Percentiles rank a stretch among this genome's conserved stretches.
Evolutionary conservation across 2,113 vertebrate genomes (phyloP).

Genomic region (Xiphophorus couchianus): DNA sequence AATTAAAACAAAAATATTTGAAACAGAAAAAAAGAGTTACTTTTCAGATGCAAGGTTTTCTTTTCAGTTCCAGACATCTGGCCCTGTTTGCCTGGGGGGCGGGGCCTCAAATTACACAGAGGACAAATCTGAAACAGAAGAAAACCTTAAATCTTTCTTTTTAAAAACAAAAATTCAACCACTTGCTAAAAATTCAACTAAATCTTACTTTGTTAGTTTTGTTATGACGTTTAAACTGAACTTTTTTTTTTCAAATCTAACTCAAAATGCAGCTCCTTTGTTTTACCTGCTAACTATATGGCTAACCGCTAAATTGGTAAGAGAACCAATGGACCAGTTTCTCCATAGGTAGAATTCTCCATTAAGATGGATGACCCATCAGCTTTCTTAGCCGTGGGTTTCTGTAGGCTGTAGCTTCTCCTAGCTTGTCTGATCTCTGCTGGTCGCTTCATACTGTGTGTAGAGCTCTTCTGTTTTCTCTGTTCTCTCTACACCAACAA

Average conservation of each 20-base stretch:
- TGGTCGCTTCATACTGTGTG: conserved; percentile 25
- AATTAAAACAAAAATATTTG: no score
- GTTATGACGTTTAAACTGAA: neutral
- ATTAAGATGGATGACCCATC: conserved; percentile 35
- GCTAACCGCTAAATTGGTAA: neutral
- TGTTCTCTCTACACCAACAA: neutral
- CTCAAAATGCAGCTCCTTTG: neutral
- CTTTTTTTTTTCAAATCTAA: neutral
- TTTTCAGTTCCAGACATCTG: no score
- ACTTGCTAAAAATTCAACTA: no score
- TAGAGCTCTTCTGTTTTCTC: conserved; percentile 13
- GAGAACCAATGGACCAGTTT: conserved; percentile 30
- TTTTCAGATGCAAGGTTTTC: no score
- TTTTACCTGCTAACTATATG: neutral
- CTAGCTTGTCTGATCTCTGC: conserved; percentile 4
- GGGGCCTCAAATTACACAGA: no score
- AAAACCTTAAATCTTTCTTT: no score
- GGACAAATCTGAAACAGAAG: no score
- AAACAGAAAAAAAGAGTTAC: no score
- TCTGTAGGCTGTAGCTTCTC: conserved; percentile 9
- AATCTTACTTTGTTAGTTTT: no score
- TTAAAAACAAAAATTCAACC: no score
- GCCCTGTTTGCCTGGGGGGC: no score
- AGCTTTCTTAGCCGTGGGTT: conserved; percentile 21
- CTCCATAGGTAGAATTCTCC: conserved; percentile 26